These are phyloP conservation scores for Peromyscus maniculatus DNA, from an alignment of 2,113 vertebrate species.

Conservation along the genomic window DNA sequence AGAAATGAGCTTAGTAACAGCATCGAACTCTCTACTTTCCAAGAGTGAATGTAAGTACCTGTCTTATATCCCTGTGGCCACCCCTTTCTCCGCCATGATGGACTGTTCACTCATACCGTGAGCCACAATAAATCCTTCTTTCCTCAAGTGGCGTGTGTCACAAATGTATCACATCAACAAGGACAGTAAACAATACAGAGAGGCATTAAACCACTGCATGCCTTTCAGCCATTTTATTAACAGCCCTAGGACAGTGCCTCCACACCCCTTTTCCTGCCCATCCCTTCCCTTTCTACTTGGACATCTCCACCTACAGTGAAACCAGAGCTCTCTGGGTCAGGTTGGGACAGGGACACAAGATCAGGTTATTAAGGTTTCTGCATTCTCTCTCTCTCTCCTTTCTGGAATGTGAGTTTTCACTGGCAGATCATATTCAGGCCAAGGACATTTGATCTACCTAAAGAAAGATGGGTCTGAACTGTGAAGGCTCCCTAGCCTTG, in stretches of 20 bases:
- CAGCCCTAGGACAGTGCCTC: background rate
- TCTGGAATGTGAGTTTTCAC: background rate
- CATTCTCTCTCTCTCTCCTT: background rate
- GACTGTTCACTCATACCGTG: accelerated
- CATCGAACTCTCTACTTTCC: background rate
- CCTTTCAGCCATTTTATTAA: background rate
- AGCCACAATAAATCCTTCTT: background rate
- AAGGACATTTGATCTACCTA: constrained; percentile 1
- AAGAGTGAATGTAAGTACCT: background rate
- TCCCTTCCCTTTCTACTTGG: background rate
- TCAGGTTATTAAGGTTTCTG: background rate
- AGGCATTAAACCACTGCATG: background rate
- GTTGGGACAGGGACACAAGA: accelerated
- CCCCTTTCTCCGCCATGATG: background rate
- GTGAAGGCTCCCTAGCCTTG: background rate
- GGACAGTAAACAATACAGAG: background rate
- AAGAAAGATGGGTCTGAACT: background rate
- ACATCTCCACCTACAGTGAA: background rate
- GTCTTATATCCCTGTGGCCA: background rate
- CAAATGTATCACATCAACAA: background rate
- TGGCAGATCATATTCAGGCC: constrained; percentile 39
- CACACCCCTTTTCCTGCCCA: background rate
- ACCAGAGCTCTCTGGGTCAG: background rate
- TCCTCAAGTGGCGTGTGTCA: background rate
- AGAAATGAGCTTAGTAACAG: background rate